Evolutionary conservation across 2,113 vertebrate genomes (phyloP), one percentile per base, ranked within the genome.

Genomic region (Phylloscopus trochilus): DNA sequence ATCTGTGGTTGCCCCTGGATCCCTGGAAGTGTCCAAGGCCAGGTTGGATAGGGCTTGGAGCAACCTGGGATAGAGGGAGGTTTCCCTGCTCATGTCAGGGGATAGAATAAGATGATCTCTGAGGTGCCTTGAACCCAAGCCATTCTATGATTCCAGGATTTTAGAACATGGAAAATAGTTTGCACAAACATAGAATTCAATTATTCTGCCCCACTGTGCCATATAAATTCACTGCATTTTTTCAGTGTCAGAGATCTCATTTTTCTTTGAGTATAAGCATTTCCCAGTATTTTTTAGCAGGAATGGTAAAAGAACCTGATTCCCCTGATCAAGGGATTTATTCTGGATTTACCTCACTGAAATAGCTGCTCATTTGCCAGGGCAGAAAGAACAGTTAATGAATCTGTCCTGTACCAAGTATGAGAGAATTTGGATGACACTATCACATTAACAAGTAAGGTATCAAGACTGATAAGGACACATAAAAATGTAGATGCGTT

Each of bases 41-140:
- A 13, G 44, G 55, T 0, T 37, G 11, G 53, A 37, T 0, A 0
- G 33, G 22, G 43, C 26, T 56, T 43, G 43, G 15, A 73, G 27
- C 26, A 51, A 0, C 8, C 37, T 81, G 15, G 31, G 7, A 5
- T 3, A 16, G 44, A 20, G 22, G 5, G 6, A 73, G 22, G 1
- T 44, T 11, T 28, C 27, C 4, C 22, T 66, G 22, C 14, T 3
- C 37, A 15, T 33, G 15, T 6, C 7, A 12, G 13, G 11, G 7
- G 2, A 5, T 13, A 35, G 37, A 58, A 58, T 0, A 1, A 62
- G 9, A 13, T 24, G 26, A 22, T 49, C 10, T 47, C 30, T 35
- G n/a, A 41, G 7, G 16, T 46, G 5, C 15, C 24, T 76, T 68
- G 20, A 47, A 11, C 7, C 24, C 70, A 68, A 60, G 46, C 16